A percentile compares a stretch with the other conserved stretches of the same genome.
Evolutionary conservation across 2,888 invertebrate species (phyloP).

Genomic region (Eumerus sabulonum): DNA sequence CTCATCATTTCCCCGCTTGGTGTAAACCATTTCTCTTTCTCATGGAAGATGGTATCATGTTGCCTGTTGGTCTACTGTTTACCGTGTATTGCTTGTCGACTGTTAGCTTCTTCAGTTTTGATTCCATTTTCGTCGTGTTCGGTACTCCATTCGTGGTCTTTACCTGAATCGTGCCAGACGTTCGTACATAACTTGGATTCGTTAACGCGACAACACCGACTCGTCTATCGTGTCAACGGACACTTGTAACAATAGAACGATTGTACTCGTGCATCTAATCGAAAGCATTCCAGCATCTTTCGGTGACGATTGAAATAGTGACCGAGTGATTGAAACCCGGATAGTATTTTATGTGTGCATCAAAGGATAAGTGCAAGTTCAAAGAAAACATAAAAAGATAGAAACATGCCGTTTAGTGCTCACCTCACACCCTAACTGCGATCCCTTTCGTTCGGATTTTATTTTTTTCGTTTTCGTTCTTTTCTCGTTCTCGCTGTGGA

Average conservation of each 20-base stretch:
- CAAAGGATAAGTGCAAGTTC: constrained; percentile 1
- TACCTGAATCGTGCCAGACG: constrained; percentile 52
- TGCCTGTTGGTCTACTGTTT: constrained; percentile 38
- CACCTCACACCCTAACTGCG: constrained; percentile 35
- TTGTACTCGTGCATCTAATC: too few species aligned
- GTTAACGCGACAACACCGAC: not conserved
- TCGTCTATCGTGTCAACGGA: too few species aligned
- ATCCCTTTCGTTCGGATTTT: constrained; percentile 15
- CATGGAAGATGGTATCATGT: constrained; percentile 45
- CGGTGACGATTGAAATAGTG: constrained; percentile 3
- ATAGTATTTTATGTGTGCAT: too few species aligned
- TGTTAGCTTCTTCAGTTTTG: constrained; percentile 63
- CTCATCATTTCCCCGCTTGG: constrained; percentile 17
- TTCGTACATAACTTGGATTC: constrained; percentile 32
- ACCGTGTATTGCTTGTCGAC: constrained; percentile 17
- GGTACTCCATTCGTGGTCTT: constrained; percentile 59
- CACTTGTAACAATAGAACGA: too few species aligned
- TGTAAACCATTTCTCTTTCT: constrained; percentile 38
- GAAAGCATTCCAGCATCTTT: constrained; percentile 17
- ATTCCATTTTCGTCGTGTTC: constrained; percentile 57
- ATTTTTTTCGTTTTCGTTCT: not conserved
- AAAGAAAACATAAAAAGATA: not conserved
- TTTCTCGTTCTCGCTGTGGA: constrained; percentile 13
- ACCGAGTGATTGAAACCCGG: not conserved
- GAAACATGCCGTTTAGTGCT: constrained; percentile 46